Evolutionary conservation across 37 sponge, comb jelly and placozoan genomes (phyloP).

Genomic region (Agelas oroides): DNA sequence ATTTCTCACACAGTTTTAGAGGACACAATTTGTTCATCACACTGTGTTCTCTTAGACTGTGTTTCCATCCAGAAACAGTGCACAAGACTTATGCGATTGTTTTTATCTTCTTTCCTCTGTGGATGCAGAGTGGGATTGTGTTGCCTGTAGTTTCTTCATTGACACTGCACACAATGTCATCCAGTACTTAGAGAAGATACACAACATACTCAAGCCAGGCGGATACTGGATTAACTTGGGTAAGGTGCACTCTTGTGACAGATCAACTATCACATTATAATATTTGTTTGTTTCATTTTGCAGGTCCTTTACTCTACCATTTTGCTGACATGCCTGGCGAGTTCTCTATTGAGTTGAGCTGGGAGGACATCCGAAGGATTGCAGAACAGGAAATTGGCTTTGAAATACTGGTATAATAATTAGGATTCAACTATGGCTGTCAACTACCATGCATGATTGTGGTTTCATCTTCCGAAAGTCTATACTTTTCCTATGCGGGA

Average conservation of each 20-base stretch:
- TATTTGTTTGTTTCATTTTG: too few relatives aligned
- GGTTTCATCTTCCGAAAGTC: too few relatives aligned
- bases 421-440: too few relatives aligned
- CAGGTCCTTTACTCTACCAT: slow-evolving; percentile 96
- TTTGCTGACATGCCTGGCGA: slow-evolving; percentile 88
- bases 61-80: background rate
- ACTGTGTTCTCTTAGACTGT: too few relatives aligned
- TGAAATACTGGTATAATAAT: slow-evolving; percentile 77
- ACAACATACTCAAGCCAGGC: slow-evolving; percentile 92
- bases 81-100: too few relatives aligned
- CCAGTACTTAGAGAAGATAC: slow-evolving; percentile 88
- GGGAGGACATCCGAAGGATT: slow-evolving; percentile 79
- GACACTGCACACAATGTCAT: slow-evolving; percentile 98
- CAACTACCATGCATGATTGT: too few relatives aligned
- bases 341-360: slow-evolving; percentile 88
- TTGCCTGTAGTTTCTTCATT: slow-evolving; percentile 84
- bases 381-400: slow-evolving; percentile 77
- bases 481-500: too few relatives aligned
- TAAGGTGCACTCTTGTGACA: slow-evolving; percentile 18
- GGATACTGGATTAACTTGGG: slow-evolving; percentile 96
- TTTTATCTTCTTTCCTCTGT: too few relatives aligned
- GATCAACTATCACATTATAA: too few relatives aligned
- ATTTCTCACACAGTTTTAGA: too few relatives aligned
- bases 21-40: too few relatives aligned
- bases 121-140: slow-evolving; percentile 85